These are phyloP conservation scores for Nomada ruficornis DNA, from an alignment of 2,888 invertebrate species.

Conservation along the genomic window DNA sequence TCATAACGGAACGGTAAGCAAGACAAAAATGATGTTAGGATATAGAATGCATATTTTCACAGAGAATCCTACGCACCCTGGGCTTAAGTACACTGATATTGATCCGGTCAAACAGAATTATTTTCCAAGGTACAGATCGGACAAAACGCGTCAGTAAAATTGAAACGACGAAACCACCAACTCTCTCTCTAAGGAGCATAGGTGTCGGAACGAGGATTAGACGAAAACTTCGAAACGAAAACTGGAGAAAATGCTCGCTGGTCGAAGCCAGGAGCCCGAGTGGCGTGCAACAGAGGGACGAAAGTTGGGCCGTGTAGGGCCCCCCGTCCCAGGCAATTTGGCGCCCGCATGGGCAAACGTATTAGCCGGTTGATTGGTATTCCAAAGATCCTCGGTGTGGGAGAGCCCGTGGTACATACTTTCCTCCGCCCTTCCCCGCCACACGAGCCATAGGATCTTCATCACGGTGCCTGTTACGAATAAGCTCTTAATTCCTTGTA, in stretches of 20 bases:
- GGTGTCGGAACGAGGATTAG: too few relatives aligned
- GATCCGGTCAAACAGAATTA: too few relatives aligned
- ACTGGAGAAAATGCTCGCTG: not conserved
- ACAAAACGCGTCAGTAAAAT: too few relatives aligned
- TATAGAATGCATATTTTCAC: too few relatives aligned
- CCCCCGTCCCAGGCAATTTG: constrained; percentile 74
- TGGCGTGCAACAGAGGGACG: constrained; percentile 34
- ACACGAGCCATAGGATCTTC: constrained; percentile 77
- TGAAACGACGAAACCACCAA: too few relatives aligned
- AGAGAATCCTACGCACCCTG: too few relatives aligned
- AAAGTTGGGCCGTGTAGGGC: constrained; percentile 54
- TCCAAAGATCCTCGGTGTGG: constrained; percentile 72
- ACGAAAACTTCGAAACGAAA: too few relatives aligned
- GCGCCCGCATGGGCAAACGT: constrained; percentile 78
- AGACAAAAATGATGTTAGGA: too few relatives aligned
- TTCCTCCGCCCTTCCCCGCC: constrained; percentile 46
- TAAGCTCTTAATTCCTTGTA: constrained; percentile 82
- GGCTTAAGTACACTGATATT: too few relatives aligned
- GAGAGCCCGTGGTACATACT: constrained; percentile 59
- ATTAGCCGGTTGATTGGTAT: constrained; percentile 76
- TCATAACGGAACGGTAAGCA: too few relatives aligned
- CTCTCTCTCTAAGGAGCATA: too few relatives aligned
- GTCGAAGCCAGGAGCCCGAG: constrained; percentile 9
- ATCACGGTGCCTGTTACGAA: constrained; percentile 81
- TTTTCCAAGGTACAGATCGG: too few relatives aligned